Conservation (phyloP, 2,797 vertebrate species). For the Takifugu rubripes region DNA sequence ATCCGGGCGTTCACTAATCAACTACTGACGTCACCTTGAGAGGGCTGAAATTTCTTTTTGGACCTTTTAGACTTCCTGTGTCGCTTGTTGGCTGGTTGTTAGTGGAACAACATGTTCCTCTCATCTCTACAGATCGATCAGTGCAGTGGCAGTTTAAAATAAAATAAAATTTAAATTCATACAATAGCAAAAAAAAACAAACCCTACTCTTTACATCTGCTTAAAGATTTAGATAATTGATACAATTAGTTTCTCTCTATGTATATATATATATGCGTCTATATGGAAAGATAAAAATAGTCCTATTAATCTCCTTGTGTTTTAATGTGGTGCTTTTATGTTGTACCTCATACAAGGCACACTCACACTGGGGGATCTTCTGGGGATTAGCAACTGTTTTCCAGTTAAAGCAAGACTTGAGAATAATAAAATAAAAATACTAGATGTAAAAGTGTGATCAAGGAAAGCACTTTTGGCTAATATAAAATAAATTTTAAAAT, state of each 20-base stretch:
- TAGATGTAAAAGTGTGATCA: slow-evolving; percentile 8
- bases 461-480: slow-evolving; percentile 63
- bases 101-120: slow-evolving; percentile 23
- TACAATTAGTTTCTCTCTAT: slow-evolving; percentile 31
- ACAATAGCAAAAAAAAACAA: slow-evolving; percentile 33
- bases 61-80: slow-evolving; percentile 26
- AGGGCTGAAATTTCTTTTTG: background rate
- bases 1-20: slow-evolving; percentile 1
- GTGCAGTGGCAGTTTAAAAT: slow-evolving; percentile 59
- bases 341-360: slow-evolving; percentile 59
- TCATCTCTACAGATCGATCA: slow-evolving; percentile 43
- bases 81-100: slow-evolving; percentile 50
- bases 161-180: slow-evolving; percentile 41
- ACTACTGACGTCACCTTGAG: background rate
- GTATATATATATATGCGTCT: slow-evolving; percentile 58
- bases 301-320: slow-evolving; percentile 21
- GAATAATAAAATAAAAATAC: slow-evolving; percentile 8
- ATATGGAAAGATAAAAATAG: slow-evolving; percentile 38
- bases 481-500: slow-evolving; percentile 41
- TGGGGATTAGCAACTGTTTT: slow-evolving; percentile 7
- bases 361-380: slow-evolving; percentile 43
- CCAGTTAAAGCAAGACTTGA: slow-evolving; percentile 14
- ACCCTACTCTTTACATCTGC: slow-evolving; percentile 58
- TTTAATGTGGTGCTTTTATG: slow-evolving; percentile 26
- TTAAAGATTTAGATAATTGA: slow-evolving; percentile 57